phyloP scores from a whole-genome alignment of 1,140 invertebrate genomes.

The Mylabris phalerata region DNA sequence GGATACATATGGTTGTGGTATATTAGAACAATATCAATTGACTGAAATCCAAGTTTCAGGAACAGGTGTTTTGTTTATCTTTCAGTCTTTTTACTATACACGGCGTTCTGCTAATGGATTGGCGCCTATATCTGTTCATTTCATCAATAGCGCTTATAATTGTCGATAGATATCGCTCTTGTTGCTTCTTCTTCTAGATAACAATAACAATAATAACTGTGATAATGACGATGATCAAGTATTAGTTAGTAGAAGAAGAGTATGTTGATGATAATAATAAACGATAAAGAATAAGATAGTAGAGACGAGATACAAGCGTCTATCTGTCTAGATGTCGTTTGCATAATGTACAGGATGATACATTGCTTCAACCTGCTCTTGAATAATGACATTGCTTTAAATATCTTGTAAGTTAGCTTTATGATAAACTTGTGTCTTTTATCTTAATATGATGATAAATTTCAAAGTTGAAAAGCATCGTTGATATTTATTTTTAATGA shows the following conservation, averaged over 20 bases:
- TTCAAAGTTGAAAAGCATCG: slow-evolving; percentile 10
- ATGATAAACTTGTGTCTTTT: slow-evolving; percentile 20
- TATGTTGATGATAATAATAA: too few relatives aligned
- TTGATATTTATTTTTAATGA: slow-evolving; percentile 24
- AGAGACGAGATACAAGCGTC: slow-evolving; percentile 13
- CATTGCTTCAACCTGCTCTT: slow-evolving; percentile 26
- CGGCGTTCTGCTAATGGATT: too few relatives aligned
- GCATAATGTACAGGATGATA: slow-evolving; percentile 24
- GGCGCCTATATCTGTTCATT: background rate
- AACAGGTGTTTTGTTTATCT: too few relatives aligned
- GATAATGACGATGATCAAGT: too few relatives aligned
- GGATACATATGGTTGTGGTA: too few relatives aligned
- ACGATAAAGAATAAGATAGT: background rate
- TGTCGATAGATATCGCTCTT: slow-evolving; percentile 16
- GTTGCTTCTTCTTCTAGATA: background rate
- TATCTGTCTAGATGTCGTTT: background rate
- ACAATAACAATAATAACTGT: background rate
- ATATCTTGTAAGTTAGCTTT: slow-evolving; percentile 27
- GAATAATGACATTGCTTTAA: slow-evolving; percentile 27
- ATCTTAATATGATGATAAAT: slow-evolving; percentile 26
- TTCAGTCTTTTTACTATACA: too few relatives aligned
- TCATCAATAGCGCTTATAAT: slow-evolving; percentile 27
- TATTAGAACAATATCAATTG: too few relatives aligned
- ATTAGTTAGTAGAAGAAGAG: too few relatives aligned
- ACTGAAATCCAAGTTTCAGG: too few relatives aligned